Evolutionary conservation across 2,113 vertebrate genomes (phyloP).

Genomic region (Rhinoptilus africanus): DNA sequence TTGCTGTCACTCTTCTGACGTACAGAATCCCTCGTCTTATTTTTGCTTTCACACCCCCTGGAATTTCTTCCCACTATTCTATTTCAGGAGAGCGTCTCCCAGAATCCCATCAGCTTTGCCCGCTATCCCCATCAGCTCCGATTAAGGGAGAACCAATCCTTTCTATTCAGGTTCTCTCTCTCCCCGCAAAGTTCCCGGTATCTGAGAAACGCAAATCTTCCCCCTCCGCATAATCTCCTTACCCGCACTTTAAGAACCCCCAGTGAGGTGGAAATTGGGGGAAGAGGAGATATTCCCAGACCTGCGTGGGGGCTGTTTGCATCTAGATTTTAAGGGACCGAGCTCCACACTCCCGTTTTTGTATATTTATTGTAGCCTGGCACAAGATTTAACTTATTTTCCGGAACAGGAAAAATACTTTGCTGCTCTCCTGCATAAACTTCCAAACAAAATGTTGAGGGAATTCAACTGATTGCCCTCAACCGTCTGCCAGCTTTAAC

Average conservation of each 20-base stretch:
- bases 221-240: neutral
- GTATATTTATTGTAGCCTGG: neutral
- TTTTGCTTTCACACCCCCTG: neutral
- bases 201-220: neutral
- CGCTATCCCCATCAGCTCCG: neutral
- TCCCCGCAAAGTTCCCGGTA: neutral
- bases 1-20: neutral
- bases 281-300: neutral
- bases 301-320: rapidly evolving
- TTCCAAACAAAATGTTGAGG: neutral
- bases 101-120: conserved; percentile 41
- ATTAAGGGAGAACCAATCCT: conserved; percentile 32
- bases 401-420: neutral
- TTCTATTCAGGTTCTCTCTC: neutral
- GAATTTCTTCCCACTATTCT: conserved; percentile 22
- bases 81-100: conserved; percentile 12
- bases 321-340: neutral
- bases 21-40: neutral
- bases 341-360: neutral
- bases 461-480: neutral
- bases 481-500: neutral
- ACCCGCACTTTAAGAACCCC: neutral
- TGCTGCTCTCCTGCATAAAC: neutral
- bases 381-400: neutral
- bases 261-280: neutral